Evolutionary conservation across 2,113 vertebrate genomes (phyloP).

Genomic region (Chauna torquata): DNA sequence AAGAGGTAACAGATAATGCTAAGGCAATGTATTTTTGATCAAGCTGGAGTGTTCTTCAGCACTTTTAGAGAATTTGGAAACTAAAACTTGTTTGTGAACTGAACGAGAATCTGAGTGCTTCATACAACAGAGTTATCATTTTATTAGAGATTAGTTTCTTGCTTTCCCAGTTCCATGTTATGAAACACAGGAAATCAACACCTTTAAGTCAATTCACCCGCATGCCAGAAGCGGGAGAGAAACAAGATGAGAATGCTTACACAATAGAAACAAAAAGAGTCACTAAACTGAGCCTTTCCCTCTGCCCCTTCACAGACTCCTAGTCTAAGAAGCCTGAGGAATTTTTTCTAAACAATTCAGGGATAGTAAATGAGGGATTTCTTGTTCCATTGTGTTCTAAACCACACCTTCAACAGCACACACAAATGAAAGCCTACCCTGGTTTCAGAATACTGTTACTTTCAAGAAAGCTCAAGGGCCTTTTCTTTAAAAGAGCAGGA

Average conservation of each 20-base stretch:
- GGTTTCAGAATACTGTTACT: neutral
- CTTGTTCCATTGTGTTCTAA: neutral
- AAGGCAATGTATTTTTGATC: neutral
- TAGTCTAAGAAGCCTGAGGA: neutral
- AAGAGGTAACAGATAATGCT: neutral
- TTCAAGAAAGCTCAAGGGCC: neutral
- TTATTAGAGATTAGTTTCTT: neutral
- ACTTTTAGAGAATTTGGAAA: neutral
- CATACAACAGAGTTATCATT: neutral
- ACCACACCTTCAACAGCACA: neutral
- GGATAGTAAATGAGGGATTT: neutral
- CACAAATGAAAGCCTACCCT: neutral
- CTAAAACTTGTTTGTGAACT: neutral
- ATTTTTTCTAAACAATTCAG: neutral
- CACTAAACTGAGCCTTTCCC: neutral
- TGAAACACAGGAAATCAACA: neutral
- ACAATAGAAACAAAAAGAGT: neutral
- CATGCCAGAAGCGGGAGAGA: neutral
- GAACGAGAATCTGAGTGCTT: neutral
- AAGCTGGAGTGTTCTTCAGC: neutral
- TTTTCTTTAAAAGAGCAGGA: neutral
- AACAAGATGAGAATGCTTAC: neutral
- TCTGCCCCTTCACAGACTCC: neutral
- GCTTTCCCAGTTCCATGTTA: neutral
- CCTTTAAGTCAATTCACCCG: neutral